Evolutionary conservation across 2,888 invertebrate species (phyloP), one percentile per base, ranked within the genome.

Genomic region (Acrocera orbiculus): DNA sequence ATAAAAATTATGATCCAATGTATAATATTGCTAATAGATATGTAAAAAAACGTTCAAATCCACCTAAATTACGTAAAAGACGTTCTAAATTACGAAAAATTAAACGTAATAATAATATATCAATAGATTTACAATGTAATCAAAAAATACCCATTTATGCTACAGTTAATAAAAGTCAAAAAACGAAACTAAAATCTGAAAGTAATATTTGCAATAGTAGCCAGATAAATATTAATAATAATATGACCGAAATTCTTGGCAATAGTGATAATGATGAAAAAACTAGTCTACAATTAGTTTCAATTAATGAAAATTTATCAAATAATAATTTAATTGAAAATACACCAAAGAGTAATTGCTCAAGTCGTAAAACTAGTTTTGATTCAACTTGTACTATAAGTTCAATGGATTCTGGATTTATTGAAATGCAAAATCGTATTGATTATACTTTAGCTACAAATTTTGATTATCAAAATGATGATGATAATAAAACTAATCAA

Each of bases 371-470:
- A 45, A 59, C 61, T 3, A 61, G 61, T 44, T 56, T 61, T 27
- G 61, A 59, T 43, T 59, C 61, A 11, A 58, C 57, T 37, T 59
- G 60, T 43, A 60, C 58, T 6, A 52, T 58, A 32, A 57, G 58
- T 41, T 61, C 61, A 27, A 57, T 61, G 54, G 61, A 61, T 49
- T 61, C 60, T 28, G 60, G 60, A 8, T 61, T 61, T 36, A 61
- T 61, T 41, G 61, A 61, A 40, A 61, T 61, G 56, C 59, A 60
- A 37, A 35, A 40, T 25, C 35, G 36, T 30, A 27, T 25, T 5
- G 34, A 34, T 24, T 34, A 34, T 34, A 20, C 16, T 4, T 6
- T 22, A 8, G 8, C 22, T 10, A 22, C 22, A 4, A 22, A 7
- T 22, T 10, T 3, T 5, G 9, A 23, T 24, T 17, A 11, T 4